A percentile compares a stretch with the other conserved stretches of the same genome.
Conservation (phyloP, 2,113 vertebrate genomes). For the Chaetodon trifascialis region DNA sequence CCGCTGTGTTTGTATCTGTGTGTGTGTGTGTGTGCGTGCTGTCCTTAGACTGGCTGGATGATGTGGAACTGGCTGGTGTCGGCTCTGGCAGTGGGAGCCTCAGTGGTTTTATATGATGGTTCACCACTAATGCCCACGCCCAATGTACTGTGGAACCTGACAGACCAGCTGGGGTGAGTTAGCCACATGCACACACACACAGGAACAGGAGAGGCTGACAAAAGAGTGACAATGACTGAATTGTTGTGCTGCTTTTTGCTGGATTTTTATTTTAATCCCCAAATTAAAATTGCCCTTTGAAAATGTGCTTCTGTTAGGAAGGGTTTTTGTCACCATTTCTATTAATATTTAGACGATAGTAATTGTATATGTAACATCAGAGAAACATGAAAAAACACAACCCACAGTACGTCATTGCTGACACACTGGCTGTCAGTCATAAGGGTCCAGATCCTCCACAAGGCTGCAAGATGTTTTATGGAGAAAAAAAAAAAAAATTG, state of each 20-base stretch:
- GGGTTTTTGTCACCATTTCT: neutral
- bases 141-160: conserved; percentile 94
- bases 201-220: neutral
- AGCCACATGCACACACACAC: neutral
- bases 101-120: conserved; percentile 95
- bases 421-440: neutral
- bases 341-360: neutral
- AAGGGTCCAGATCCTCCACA: neutral
- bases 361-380: neutral
- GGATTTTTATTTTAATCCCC: neutral
- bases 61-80: conserved; percentile 99
- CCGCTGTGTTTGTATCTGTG: conserved; percentile 31
- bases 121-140: conserved; percentile 93
- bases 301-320: neutral
- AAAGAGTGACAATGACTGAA: neutral
- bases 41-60: conserved; percentile 95
- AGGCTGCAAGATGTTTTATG: neutral
- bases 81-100: conserved; percentile 91
- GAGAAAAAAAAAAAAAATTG: neutral
- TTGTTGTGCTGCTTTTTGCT: neutral
- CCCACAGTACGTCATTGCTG: neutral
- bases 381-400: neutral
- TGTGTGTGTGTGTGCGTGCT: conserved; percentile 27
- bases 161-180: conserved; percentile 93
- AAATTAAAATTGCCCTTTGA: conserved; percentile 1